Conservation (phyloP, 2,113 vertebrate genomes). For the Ondatra zibethicus region DNA sequence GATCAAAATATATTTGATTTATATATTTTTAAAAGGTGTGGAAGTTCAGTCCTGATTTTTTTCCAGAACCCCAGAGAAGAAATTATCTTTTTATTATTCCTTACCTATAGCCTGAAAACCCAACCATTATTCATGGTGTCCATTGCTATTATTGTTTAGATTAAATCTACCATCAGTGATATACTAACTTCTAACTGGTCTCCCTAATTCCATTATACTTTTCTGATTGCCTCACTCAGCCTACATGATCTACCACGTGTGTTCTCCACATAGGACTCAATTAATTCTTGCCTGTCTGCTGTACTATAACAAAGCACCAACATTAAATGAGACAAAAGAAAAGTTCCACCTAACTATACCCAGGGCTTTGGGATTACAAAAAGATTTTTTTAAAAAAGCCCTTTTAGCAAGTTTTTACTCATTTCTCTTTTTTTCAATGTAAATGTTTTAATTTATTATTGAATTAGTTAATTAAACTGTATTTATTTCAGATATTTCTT, state of each 20-base stretch:
- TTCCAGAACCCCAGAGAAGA: slow-evolving; percentile 20
- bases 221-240: not conserved
- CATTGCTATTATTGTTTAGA: not conserved
- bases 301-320: not conserved
- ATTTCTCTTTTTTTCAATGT: slow-evolving; percentile 17
- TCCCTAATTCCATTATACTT: not conserved
- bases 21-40: not conserved
- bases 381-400: not conserved
- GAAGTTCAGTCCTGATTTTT: slow-evolving; percentile 17
- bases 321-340: not conserved
- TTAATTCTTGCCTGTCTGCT: not conserved
- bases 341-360: not conserved
- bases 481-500: not conserved
- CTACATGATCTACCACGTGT: not conserved
- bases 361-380: not conserved
- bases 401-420: not conserved
- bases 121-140: not conserved
- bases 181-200: not conserved
- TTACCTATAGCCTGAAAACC: not conserved
- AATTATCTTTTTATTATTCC: slow-evolving; percentile 42
- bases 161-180: not conserved
- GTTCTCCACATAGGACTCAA: not conserved
- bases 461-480: not conserved
- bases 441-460: slow-evolving; percentile 8
- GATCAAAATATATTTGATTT: not conserved